These are phyloP conservation scores for Syngnathoides biaculeatus DNA, from an alignment of 2,113 vertebrate species.

Conservation along the genomic window DNA sequence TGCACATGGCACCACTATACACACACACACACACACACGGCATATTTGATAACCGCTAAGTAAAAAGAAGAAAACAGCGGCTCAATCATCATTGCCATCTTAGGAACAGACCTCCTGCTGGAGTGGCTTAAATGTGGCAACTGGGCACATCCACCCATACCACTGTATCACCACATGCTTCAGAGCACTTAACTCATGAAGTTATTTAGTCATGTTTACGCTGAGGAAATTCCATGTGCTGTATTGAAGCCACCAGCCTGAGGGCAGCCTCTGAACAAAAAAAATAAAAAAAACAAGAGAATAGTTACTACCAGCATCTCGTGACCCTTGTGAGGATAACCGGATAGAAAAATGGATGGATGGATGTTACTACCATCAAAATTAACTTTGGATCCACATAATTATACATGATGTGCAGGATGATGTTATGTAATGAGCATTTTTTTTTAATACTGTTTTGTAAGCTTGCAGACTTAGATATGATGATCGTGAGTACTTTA, in stretches of 20 bases:
- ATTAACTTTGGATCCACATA: conserved; percentile 2
- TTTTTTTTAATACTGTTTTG: conserved; percentile 23
- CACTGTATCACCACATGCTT: conserved; percentile 37
- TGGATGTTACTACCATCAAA: too few relatives aligned
- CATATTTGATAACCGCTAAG: not conserved
- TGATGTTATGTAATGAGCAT: conserved; percentile 28
- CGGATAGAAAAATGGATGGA: too few relatives aligned
- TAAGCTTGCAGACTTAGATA: conserved; percentile 8
- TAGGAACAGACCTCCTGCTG: conserved; percentile 17
- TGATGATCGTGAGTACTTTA: conserved; percentile 4
- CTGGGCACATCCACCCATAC: conserved; percentile 28
- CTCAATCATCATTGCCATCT: conserved; percentile 35
- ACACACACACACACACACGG: too few relatives aligned
- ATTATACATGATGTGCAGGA: conserved; percentile 19
- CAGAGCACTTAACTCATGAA: conserved; percentile 55
- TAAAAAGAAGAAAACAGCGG: conserved; percentile 18
- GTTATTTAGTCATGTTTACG: conserved; percentile 35
- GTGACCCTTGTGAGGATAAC: too few relatives aligned
- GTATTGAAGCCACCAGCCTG: conserved; percentile 26
- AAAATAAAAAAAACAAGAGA: conserved; percentile 17
- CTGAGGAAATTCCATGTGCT: conserved; percentile 35
- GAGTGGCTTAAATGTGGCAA: conserved; percentile 36
- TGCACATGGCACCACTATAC: too few relatives aligned
- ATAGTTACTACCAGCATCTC: not conserved
- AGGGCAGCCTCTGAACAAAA: not conserved